Evolutionary conservation across 2,113 vertebrate species (phyloP).

Genomic region (Abramis brama): DNA sequence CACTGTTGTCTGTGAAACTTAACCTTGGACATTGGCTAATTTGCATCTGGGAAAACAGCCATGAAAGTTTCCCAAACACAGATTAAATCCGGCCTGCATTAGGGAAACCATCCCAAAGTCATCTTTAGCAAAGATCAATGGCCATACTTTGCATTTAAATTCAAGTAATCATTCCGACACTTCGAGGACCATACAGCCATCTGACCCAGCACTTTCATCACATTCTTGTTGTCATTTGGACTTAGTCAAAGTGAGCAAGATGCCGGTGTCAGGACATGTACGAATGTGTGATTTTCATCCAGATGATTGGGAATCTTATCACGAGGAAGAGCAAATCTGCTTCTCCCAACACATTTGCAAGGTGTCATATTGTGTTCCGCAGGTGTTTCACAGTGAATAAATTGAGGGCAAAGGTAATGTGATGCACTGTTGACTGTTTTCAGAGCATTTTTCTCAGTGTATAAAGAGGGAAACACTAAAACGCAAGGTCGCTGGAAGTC

Average conservation of each 20-base stretch:
- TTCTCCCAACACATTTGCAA: not conserved
- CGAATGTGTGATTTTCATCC: constrained; percentile 15
- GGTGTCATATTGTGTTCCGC: not conserved
- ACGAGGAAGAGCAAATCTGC: not conserved
- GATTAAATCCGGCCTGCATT: constrained; percentile 2
- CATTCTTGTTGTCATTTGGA: not conserved
- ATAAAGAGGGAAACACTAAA: not conserved
- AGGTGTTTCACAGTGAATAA: not conserved
- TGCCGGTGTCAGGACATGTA: constrained; percentile 10
- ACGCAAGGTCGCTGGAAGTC: not conserved
- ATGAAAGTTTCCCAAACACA: constrained; percentile 18
- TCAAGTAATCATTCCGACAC: constrained; percentile 13
- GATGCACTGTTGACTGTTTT: not conserved
- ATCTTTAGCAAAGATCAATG: constrained; percentile 6
- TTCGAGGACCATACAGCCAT: constrained; percentile 13
- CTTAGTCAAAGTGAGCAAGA: constrained; percentile 32
- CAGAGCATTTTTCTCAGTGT: not conserved
- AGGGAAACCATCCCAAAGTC: constrained; percentile 4
- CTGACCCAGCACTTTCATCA: constrained; percentile 41
- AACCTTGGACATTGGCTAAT: constrained; percentile 13
- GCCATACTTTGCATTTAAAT: constrained; percentile 24
- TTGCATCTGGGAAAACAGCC: constrained; percentile 19
- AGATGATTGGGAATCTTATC: constrained; percentile 7
- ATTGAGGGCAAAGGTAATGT: not conserved
- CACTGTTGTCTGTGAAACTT: not conserved